Evolutionary conservation across 2,888 invertebrate genomes (phyloP).

Genomic region (Biston stratarius): DNA sequence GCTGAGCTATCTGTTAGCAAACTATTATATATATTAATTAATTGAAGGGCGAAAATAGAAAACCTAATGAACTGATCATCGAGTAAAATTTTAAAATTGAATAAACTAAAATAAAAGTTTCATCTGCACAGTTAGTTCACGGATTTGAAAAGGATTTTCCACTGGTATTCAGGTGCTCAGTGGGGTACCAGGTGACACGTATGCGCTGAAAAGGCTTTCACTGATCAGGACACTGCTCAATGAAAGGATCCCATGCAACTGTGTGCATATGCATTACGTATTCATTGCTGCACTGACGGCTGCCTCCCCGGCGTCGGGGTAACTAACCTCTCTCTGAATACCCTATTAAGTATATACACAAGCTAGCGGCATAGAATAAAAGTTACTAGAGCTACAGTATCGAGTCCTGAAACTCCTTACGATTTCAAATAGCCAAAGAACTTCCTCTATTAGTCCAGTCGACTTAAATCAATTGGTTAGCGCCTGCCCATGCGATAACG

Average conservation of each 20-base stretch:
- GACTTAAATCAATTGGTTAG: conserved; percentile 34
- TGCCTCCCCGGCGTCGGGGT: conserved; percentile 65
- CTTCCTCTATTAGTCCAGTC: conserved; percentile 27
- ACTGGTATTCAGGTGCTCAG: conserved; percentile 46
- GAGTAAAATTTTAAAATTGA: conserved; percentile 2
- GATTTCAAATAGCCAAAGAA: conserved; percentile 30
- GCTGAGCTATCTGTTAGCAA: too few species aligned
- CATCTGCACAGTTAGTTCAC: not conserved
- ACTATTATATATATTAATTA: too few species aligned
- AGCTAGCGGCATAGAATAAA: conserved; percentile 8
- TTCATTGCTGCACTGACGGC: conserved; percentile 69
- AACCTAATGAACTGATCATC: not conserved
- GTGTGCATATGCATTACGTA: conserved; percentile 71
- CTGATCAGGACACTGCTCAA: conserved; percentile 68
- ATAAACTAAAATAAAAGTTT: conserved; percentile 7
- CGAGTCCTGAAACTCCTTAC: conserved; percentile 27
- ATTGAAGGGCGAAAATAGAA: conserved; percentile 6
- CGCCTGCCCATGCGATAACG: conserved; percentile 30
- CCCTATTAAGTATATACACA: conserved; percentile 40
- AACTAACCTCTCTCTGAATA: conserved; percentile 73
- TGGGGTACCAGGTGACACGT: conserved; percentile 79
- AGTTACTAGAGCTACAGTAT: conserved; percentile 7
- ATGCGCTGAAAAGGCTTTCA: conserved; percentile 71
- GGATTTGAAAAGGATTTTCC: conserved; percentile 6
- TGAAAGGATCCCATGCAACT: conserved; percentile 69